phyloP scores from a whole-genome alignment of 2,113 vertebrate genomes.

The Leucosticte australis region DNA sequence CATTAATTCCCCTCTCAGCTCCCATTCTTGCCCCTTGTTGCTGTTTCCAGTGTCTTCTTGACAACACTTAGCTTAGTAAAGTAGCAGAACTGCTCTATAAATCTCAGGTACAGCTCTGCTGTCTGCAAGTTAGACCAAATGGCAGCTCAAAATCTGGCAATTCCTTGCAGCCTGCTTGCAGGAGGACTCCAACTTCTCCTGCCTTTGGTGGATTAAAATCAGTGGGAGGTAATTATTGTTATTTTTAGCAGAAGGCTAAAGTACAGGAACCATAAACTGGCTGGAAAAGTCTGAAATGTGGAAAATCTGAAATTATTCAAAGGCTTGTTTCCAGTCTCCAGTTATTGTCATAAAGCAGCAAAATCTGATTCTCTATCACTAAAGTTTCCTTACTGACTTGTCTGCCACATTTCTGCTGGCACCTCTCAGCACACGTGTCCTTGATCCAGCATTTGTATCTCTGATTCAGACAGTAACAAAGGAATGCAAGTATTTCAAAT shows the following conservation, averaged over 20 bases:
- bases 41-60: not conserved
- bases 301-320: slow-evolving; percentile 40
- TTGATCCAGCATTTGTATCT: not conserved
- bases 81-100: not conserved
- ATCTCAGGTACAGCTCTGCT: not conserved
- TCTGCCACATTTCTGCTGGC: not conserved
- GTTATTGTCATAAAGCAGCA: slow-evolving; percentile 20
- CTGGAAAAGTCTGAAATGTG: slow-evolving; percentile 29
- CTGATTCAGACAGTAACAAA: not conserved
- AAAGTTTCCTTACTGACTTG: not conserved
- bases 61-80: not conserved
- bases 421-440: not conserved
- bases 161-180: not conserved
- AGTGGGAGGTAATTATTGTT: slow-evolving; percentile 43
- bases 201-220: slow-evolving; percentile 3
- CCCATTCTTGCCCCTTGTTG: not conserved
- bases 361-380: not conserved
- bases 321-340: not conserved
- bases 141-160: not conserved
- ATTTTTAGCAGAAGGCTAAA: slow-evolving; percentile 41
- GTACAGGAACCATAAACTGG: not conserved
- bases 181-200: not conserved
- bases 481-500: not conserved
- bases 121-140: not conserved
- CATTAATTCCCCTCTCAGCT: not conserved